phyloP scores from a whole-genome alignment of 2,888 invertebrate genomes.

The Craniophora ligustri region DNA sequence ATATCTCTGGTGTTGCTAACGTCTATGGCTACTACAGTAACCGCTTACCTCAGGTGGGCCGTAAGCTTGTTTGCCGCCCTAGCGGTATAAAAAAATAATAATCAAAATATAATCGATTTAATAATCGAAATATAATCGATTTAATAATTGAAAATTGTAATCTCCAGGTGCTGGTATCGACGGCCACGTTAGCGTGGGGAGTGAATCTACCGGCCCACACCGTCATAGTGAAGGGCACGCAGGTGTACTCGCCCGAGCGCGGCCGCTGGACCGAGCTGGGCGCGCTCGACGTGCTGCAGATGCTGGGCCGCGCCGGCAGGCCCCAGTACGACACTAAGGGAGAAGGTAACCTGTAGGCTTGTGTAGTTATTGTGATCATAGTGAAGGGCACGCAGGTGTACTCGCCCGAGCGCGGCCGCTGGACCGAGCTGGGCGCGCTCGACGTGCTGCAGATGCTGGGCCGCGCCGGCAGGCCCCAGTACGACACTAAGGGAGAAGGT shows the following conservation, averaged over 20 bases:
- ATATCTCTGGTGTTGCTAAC: too few species aligned
- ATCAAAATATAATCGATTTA: too few species aligned
- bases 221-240: constrained; percentile 98
- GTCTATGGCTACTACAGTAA: too few species aligned
- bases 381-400: constrained; percentile 82
- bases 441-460: constrained; percentile 99
- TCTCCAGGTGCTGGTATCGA: constrained; percentile 95
- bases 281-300: constrained; percentile 98
- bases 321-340: constrained; percentile 99
- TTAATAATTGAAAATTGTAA: too few species aligned
- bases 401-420: constrained; percentile 99
- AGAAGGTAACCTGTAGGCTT: too few species aligned
- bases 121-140: too few species aligned
- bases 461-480: constrained; percentile 99
- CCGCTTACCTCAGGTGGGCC: too few species aligned
- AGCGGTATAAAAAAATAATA: too few species aligned
- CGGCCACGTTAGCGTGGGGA: constrained; percentile 99
- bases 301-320: constrained; percentile 99
- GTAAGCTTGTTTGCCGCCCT: too few species aligned
- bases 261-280: constrained; percentile 99
- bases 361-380: too few species aligned
- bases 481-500: constrained; percentile 96
- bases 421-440: constrained; percentile 98
- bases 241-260: constrained; percentile 99
- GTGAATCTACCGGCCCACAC: constrained; percentile 99